Evolutionary conservation across 1,140 invertebrate species (phyloP).

Genomic region (Drosophila kurseongensis): DNA sequence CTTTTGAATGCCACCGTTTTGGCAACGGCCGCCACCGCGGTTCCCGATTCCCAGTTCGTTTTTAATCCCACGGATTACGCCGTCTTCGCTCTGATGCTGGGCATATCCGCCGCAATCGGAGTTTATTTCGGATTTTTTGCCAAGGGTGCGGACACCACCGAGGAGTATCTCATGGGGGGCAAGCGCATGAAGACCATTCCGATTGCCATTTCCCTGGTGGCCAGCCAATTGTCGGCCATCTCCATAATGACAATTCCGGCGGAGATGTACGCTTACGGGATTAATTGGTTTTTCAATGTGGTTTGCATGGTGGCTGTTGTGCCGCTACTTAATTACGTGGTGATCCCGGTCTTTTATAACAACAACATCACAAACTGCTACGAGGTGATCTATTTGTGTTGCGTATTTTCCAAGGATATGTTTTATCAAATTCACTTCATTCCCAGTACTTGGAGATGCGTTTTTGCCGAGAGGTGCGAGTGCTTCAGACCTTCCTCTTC

Average conservation of each 20-base stretch:
- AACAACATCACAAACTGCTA: slow-evolving; percentile 92
- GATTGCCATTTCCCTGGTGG: slow-evolving; percentile 88
- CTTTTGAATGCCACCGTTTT: slow-evolving; percentile 39
- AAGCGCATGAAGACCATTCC: slow-evolving; percentile 88
- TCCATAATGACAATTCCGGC: slow-evolving; percentile 91
- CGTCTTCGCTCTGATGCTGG: slow-evolving; percentile 87
- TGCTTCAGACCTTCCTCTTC: slow-evolving; percentile 88
- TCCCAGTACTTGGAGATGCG: slow-evolving; percentile 89
- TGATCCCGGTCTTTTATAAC: slow-evolving; percentile 93
- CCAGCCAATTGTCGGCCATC: slow-evolving; percentile 92
- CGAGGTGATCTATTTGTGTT: slow-evolving; percentile 86
- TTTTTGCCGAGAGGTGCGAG: slow-evolving; percentile 87
- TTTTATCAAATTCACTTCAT: not conserved
- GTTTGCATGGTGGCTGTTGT: slow-evolving; percentile 88
- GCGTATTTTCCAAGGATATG: not conserved
- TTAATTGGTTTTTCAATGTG: slow-evolving; percentile 88
- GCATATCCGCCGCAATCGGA: slow-evolving; percentile 87
- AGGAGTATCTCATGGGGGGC: slow-evolving; percentile 87
- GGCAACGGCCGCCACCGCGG: slow-evolving; percentile 8
- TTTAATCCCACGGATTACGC: slow-evolving; percentile 86
- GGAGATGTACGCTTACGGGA: slow-evolving; percentile 92
- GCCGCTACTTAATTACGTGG: slow-evolving; percentile 88
- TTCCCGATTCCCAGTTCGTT: slow-evolving; percentile 49
- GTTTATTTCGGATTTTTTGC: slow-evolving; percentile 87
- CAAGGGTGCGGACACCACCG: slow-evolving; percentile 85